Base-by-base conservation (phyloP, 2,113 vertebrate genomes). In the Phrynosoma blainvillii region DNA sequence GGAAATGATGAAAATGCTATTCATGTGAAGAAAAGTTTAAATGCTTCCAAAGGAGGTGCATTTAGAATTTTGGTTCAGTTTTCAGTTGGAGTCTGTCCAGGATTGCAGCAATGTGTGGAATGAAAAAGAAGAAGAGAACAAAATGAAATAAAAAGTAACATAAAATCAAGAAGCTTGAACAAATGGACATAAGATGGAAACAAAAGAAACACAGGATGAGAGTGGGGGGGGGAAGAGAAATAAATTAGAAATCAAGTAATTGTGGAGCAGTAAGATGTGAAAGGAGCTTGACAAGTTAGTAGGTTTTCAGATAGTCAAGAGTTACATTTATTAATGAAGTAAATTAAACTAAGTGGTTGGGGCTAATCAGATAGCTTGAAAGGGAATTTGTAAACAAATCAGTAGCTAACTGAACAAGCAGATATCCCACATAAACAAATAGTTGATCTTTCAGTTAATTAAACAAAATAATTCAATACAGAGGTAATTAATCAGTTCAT, bases 251-350 rank as follows among this genome's bases (percentile, higher is more conserved):
- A 80, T 88, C 74, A 76, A 90, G 76, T 92, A 93, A 95, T 81
- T 90, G 81, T 75, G 76, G 79, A 92, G 81, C 80, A 0, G 90
- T 93, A 91, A 78, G 86, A 90, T 79, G 66, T 18, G 71, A 91
- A 81, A 85, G 12, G 56, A 23, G 42, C 27, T 81, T 88, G 74
- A 90, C 88, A 66, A 76, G 74, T 91, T 92, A 88, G 32, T 79
- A 93, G 87, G 59, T 85, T 89, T 93, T 90, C 84, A 87, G 89
- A 71, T 23, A 32, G 40, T 40, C 59, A 83, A 56, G 47, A 84
- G 90, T 92, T 83, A 92, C 91, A 92, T 70, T 87, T 89, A 91
- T 93, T 85, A 84, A 90, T 90, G 70, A 79, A 88, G 79, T 90
- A 92, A 90, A 93, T 94, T 91, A 90, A 89, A 79, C 59, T 25